These are phyloP conservation scores for Troides helena DNA, from an alignment of 2,888 invertebrate species.

Conservation along the genomic window DNA sequence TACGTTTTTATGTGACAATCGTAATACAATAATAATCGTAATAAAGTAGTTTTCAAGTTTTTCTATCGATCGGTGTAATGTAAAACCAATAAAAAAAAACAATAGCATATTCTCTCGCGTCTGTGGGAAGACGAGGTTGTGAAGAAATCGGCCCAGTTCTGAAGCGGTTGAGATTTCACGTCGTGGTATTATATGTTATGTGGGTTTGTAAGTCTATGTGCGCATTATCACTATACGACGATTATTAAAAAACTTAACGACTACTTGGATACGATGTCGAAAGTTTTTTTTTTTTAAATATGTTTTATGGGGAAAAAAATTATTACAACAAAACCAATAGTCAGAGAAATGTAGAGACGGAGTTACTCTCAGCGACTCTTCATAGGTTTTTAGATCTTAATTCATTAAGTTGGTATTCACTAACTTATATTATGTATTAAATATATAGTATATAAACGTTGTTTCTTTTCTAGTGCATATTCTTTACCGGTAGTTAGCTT, in stretches of 20 bases:
- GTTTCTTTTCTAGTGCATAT: too few relatives aligned
- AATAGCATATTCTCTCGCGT: slow-evolving; percentile 35
- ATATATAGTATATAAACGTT: too few relatives aligned
- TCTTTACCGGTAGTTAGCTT: too few relatives aligned
- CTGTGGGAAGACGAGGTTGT: slow-evolving; percentile 49
- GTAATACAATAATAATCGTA: too few relatives aligned
- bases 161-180: slow-evolving; percentile 35
- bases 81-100: slow-evolving; percentile 29
- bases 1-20: too few relatives aligned
- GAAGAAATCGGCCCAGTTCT: slow-evolving; percentile 51
- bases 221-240: slow-evolving; percentile 17
- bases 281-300: background rate
- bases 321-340: too few relatives aligned
- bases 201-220: slow-evolving; percentile 35
- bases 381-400: too few relatives aligned
- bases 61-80: background rate
- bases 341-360: too few relatives aligned
- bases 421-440: too few relatives aligned
- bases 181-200: slow-evolving; percentile 38
- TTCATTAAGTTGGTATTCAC: too few relatives aligned
- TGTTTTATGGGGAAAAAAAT: too few relatives aligned
- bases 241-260: slow-evolving; percentile 1
- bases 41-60: background rate
- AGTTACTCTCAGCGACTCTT: too few relatives aligned
- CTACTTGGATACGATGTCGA: background rate